Evolutionary conservation across 2,797 vertebrate species (phyloP), one percentile per base, ranked within the genome.

Genomic region (Huso huso): DNA sequence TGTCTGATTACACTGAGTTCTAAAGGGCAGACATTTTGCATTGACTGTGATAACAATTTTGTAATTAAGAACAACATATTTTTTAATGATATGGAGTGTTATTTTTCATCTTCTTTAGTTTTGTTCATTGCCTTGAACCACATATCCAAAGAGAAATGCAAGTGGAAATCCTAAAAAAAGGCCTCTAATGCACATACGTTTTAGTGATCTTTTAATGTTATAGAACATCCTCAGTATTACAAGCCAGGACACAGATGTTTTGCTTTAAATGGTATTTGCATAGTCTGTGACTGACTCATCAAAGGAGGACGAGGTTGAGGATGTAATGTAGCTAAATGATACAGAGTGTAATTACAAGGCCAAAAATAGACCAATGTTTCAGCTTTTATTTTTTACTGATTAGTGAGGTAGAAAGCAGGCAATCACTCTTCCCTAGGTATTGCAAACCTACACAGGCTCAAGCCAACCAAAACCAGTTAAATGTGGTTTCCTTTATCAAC

Each of bases 301-400:
- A 57, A 62, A 69, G 64, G 78, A 69, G 69, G 37, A 37, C 0
- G 67, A 60, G 68, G 75, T 51, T n/a, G n/a, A 72, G 64, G 61
- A 69, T 49, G n/a, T 69, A 65, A 65, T 70, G 48, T 72, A 75
- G 68, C 78, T 60, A 69, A 48, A 77, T 71, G 70, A 64, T 8
- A 64, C 52, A 70, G 3, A 48, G 51, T 66, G 69, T 71, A 71
- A 74, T 76, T 76, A 74, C 67, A 76, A 79, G 48, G 66, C 72
- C 69, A 72, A 76, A 73, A 81, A 76, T 68, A 78, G 10, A 62
- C 66, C 58, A 61, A 57, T 59, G 65, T n/a, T 66, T 65, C 63
- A 58, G 3, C 3, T 55, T 8, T 65, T 66, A n/a, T 23, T 70
- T 10, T 55, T 37, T 52, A 63, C 18, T 73, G 74, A 77, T 65